A percentile compares a stretch with the other conserved stretches of the same genome.
Evolutionary conservation across 2,113 vertebrate species (phyloP).

Genomic region (Sinocyclocheilus maitianheensis): DNA sequence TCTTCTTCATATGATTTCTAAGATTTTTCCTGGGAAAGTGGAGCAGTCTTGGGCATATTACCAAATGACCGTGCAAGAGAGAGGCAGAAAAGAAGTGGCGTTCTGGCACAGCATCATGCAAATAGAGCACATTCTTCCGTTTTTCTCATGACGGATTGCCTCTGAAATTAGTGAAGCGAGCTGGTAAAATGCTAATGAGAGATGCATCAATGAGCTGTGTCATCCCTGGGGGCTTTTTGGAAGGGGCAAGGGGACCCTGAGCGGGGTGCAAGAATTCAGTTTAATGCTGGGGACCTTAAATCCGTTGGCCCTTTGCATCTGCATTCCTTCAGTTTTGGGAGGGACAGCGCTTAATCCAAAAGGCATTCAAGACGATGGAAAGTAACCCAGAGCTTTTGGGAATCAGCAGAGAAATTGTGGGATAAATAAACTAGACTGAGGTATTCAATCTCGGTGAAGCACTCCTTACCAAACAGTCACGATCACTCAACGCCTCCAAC

Average conservation of each 20-base stretch:
- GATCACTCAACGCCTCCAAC: background rate
- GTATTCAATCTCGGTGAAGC: background rate
- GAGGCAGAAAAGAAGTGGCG: conserved; percentile 78
- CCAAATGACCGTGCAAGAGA: conserved; percentile 76
- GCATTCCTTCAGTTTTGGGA: conserved; percentile 67
- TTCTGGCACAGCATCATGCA: conserved; percentile 85
- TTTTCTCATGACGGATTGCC: conserved; percentile 86
- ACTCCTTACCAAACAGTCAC: background rate
- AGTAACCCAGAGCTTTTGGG: conserved; percentile 45
- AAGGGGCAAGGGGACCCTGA: conserved; percentile 65
- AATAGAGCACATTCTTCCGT: conserved; percentile 86
- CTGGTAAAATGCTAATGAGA: conserved; percentile 91
- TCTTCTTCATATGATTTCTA: conserved; percentile 74
- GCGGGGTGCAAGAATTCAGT: conserved; percentile 57
- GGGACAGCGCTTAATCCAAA: conserved; percentile 63
- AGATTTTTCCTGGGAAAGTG: conserved; percentile 81
- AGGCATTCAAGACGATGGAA: conserved; percentile 58
- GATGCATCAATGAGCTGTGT: conserved; percentile 89
- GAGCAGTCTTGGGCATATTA: conserved; percentile 73
- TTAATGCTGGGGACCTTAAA: conserved; percentile 56
- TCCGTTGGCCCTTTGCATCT: conserved; percentile 53
- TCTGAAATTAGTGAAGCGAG: conserved; percentile 82
- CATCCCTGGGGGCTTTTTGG: conserved; percentile 82
- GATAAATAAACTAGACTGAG: conserved; percentile 18
- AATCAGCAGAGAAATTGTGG: conserved; percentile 10